Percentiles rank a stretch among this genome's conserved stretches.
Evolutionary conservation across 2,113 vertebrate species (phyloP).

Genomic region (Tringa solitaria): DNA sequence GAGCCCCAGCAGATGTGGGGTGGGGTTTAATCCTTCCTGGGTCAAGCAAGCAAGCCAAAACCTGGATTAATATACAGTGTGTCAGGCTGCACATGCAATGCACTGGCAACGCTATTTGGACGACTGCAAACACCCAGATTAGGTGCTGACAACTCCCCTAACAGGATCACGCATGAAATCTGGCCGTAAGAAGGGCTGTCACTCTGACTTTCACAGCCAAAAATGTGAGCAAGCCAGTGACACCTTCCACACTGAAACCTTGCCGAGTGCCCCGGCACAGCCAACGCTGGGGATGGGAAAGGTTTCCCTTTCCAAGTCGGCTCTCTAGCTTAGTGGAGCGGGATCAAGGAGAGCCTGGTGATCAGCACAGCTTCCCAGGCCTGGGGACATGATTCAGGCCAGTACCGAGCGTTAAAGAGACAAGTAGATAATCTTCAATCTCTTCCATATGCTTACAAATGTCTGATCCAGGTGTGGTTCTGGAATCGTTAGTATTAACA

Average conservation of each 20-base stretch:
- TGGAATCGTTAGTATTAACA: neutral
- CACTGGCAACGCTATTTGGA: conserved; percentile 17
- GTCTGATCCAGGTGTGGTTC: neutral
- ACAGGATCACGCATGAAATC: neutral
- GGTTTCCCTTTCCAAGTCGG: neutral
- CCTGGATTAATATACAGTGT: neutral
- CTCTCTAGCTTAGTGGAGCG: neutral
- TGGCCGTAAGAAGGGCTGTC: neutral
- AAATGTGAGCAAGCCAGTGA: neutral
- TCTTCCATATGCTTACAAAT: conserved; percentile 13
- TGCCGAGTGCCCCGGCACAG: neutral
- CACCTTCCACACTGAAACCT: neutral
- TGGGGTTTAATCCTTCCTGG: conserved; percentile 15
- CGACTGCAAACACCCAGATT: neutral
- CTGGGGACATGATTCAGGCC: neutral
- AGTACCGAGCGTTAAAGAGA: neutral
- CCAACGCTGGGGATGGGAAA: neutral
- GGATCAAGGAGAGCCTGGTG: neutral
- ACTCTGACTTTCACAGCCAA: conserved; percentile 29
- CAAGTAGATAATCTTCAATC: neutral
- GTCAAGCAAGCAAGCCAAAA: conserved; percentile 5
- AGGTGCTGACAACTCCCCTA: conserved; percentile 37
- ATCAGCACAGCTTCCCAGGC: neutral
- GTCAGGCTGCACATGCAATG: neutral
- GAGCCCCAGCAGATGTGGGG: conserved; percentile 22